phyloP scores from a whole-genome alignment of 2,888 invertebrate genomes.

The Brachycybe producta region DNA sequence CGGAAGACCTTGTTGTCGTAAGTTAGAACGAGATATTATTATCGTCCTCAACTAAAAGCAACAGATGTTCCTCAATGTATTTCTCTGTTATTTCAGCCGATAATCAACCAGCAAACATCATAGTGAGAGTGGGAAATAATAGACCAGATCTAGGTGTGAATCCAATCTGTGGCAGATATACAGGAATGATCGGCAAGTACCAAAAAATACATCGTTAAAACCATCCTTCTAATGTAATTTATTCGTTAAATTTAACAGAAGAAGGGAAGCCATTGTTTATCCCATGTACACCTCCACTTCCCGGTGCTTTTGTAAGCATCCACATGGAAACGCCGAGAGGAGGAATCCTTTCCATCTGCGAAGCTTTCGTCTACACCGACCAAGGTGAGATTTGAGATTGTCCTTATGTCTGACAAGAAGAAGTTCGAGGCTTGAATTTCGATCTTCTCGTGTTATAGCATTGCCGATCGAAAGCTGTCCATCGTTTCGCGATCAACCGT shows the following conservation, averaged over 20 bases:
- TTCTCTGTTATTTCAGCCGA: constrained; percentile 20
- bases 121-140: constrained; percentile 83
- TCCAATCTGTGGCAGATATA: constrained; percentile 81
- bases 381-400: constrained; percentile 34
- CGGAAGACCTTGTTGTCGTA: constrained; percentile 80
- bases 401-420: neutral
- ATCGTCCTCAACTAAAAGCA: too few relatives aligned
- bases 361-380: constrained; percentile 87
- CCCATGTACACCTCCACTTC: constrained; percentile 89
- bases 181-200: constrained; percentile 24
- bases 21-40: constrained; percentile 37
- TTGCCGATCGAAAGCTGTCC: constrained; percentile 69
- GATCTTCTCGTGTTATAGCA: constrained; percentile 19
- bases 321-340: constrained; percentile 63
- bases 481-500: constrained; percentile 81
- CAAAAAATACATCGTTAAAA: constrained; percentile 1
- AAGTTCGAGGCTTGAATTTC: neutral
- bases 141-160: constrained; percentile 81
- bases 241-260: constrained; percentile 50
- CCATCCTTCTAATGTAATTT: neutral
- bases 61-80: neutral
- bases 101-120: constrained; percentile 61
- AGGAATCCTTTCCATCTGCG: constrained; percentile 74
- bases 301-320: constrained; percentile 85
- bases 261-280: constrained; percentile 82